Percentiles rank a stretch among this genome's conserved stretches.
These are phyloP conservation scores for Triplophysa tibetana DNA, from an alignment of 2,113 vertebrate genomes.

Conservation along the genomic window DNA sequence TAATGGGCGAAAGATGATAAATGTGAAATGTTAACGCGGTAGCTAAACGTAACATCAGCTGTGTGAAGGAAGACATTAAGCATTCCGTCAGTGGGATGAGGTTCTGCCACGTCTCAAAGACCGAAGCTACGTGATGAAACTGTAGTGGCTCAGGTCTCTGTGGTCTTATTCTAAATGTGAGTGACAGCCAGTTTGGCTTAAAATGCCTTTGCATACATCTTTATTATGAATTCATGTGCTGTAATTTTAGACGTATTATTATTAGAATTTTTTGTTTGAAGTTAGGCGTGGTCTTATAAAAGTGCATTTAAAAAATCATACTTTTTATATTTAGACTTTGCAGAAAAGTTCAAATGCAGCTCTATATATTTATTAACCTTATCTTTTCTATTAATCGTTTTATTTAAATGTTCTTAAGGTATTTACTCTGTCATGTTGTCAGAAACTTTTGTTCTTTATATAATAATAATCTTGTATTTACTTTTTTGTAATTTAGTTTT, in stretches of 20 bases:
- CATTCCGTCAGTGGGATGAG: background rate
- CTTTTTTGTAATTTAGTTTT: too few relatives aligned
- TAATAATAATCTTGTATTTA: too few relatives aligned
- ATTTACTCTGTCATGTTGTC: too few relatives aligned
- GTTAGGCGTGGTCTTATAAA: too few relatives aligned
- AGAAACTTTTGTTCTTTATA: too few relatives aligned
- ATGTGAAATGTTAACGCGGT: background rate
- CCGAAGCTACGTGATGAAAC: background rate
- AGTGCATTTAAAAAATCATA: too few relatives aligned
- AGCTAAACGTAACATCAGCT: conserved; percentile 14
- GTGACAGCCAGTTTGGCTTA: background rate
- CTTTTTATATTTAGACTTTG: too few relatives aligned
- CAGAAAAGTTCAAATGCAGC: too few relatives aligned
- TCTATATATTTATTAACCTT: too few relatives aligned
- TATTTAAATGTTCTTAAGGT: too few relatives aligned
- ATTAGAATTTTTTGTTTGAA: too few relatives aligned
- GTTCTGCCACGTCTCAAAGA: background rate
- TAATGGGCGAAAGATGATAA: conserved; percentile 3
- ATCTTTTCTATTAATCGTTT: too few relatives aligned
- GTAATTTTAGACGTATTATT: background rate
- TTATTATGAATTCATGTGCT: background rate
- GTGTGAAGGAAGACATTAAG: background rate
- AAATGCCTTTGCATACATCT: background rate
- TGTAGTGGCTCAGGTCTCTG: background rate
- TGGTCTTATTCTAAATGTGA: background rate